A percentile compares a stretch with the other conserved stretches of the same genome.
These are phyloP conservation scores for Halesus radiatus DNA, from an alignment of 1,140 invertebrate genomes.

Conservation along the genomic window DNA sequence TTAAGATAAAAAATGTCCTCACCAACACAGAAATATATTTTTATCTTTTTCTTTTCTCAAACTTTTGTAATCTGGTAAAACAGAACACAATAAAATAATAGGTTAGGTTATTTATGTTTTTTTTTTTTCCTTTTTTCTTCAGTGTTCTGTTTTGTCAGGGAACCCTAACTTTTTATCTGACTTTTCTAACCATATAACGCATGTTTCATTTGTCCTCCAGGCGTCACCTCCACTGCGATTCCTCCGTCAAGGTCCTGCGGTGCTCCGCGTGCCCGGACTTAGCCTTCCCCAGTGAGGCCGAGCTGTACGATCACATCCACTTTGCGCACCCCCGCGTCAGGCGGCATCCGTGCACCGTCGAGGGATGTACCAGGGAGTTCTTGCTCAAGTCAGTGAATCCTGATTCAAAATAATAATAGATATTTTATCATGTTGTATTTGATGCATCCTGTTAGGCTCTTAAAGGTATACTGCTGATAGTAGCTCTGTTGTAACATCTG, in stretches of 20 bases:
- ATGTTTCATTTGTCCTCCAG: background rate
- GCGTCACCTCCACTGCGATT: slow-evolving; percentile 36
- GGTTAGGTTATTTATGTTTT: no score
- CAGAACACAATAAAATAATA: no score
- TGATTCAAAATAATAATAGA: background rate
- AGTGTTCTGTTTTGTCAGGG: no score
- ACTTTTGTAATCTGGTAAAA: no score
- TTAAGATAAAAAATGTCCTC: no score
- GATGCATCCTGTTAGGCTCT: no score
- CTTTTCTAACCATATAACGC: background rate
- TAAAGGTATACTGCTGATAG: no score
- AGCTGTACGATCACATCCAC: slow-evolving; percentile 40
- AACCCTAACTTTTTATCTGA: background rate
- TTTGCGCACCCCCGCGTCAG: slow-evolving; percentile 19
- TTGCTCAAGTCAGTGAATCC: slow-evolving; percentile 32
- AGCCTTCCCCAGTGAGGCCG: slow-evolving; percentile 15
- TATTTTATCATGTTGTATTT: background rate
- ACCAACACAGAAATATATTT: no score
- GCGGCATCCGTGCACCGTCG: slow-evolving; percentile 24
- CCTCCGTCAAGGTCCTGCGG: background rate
- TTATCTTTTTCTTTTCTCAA: no score
- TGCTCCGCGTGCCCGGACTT: slow-evolving; percentile 28
- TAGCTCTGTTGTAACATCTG: no score
- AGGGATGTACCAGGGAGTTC: slow-evolving; percentile 32
- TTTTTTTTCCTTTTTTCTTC: no score